Base-by-base conservation (phyloP, 2,797 vertebrate genomes). In the Meda fulgida region DNA sequence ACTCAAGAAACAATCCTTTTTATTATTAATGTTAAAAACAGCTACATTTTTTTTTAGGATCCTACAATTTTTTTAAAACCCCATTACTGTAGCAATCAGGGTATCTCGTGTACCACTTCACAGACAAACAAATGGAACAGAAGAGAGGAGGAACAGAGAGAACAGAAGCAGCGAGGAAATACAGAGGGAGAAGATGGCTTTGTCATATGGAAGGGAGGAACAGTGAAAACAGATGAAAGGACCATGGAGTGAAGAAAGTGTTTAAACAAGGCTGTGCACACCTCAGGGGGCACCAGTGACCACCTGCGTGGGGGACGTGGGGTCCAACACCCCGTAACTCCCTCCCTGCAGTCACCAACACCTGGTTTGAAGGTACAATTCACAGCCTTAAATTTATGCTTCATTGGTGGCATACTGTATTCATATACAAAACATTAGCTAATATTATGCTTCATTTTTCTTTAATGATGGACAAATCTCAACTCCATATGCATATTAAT, bases 221-320 rank as follows among this genome's bases (percentile, higher is more conserved):
- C 38, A 60, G 40, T 65, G 78, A 58, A 82, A 81, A 58, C 80
- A 83, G 48, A 78, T 65, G 36, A 86, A 36, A 46, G 55, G 26
- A 34, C 40, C 48, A 48, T 67, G 19, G 53, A 78, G 36, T 70
- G 11, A 78, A 63, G 16, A 58, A 66, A 51, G 51, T 51, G 58
- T 63, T 36, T 78, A 65, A 67, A 55, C 73, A 38, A 83, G 58
- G 10, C 70, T 53, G 36, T 83, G 55, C 40, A 78, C 58, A 77
- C 80, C 81, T 81, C 72, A 76, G 82, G 83, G 81, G 55, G 75
- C 40, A 81, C 19, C 51, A 78, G 31, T 65, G 73, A 75, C 76
- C 84, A 87, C 85, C 83, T 87, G 73, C 55, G 53, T 78, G 55
- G 69, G 19, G 48, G n/a, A 84, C 43, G 34, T 71, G 48, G 34